These are phyloP conservation scores for Pegoplata infirma DNA, from an alignment of 2,888 invertebrate species.

Conservation along the genomic window DNA sequence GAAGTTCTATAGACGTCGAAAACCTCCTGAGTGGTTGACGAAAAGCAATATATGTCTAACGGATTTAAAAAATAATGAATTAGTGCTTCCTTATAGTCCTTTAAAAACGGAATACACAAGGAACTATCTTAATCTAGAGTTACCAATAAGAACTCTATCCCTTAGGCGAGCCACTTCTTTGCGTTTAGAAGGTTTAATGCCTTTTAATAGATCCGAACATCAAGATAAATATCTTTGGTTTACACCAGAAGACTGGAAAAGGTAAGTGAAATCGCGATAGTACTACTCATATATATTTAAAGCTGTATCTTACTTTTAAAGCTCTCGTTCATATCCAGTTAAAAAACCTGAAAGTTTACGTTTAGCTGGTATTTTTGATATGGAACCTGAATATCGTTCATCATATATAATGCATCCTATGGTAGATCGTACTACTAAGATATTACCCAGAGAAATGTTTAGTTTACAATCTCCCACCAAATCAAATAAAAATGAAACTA, in stretches of 20 bases:
- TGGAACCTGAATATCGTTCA: conserved; percentile 72
- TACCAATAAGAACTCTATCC: conserved; percentile 34
- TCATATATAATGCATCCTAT: conserved; percentile 74
- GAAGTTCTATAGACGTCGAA: conserved; percentile 75
- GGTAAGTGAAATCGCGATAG: conserved; percentile 67
- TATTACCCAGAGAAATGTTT: conserved; percentile 74
- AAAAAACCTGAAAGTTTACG: conserved; percentile 73
- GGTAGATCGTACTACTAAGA: conserved; percentile 72
- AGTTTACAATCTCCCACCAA: conserved; percentile 65
- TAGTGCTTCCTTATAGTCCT: conserved; percentile 70
- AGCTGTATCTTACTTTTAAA: too few relatives aligned
- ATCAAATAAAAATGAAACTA: conserved; percentile 4
- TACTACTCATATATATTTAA: too few relatives aligned
- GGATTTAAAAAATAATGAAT: conserved; percentile 69
- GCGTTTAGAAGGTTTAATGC: conserved; percentile 76
- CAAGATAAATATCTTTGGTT: conserved; percentile 76
- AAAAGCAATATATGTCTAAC: conserved; percentile 73
- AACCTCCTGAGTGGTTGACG: conserved; percentile 72
- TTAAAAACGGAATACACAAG: conserved; percentile 72
- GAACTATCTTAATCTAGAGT: conserved; percentile 65
- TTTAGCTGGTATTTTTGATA: conserved; percentile 68
- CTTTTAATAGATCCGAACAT: conserved; percentile 72
- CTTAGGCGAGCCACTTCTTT: conserved; percentile 74
- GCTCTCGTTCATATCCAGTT: conserved; percentile 73
- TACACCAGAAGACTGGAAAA: conserved; percentile 73